phyloP scores from a whole-genome alignment of 1,140 invertebrate species.

The Achroia grisella region DNA sequence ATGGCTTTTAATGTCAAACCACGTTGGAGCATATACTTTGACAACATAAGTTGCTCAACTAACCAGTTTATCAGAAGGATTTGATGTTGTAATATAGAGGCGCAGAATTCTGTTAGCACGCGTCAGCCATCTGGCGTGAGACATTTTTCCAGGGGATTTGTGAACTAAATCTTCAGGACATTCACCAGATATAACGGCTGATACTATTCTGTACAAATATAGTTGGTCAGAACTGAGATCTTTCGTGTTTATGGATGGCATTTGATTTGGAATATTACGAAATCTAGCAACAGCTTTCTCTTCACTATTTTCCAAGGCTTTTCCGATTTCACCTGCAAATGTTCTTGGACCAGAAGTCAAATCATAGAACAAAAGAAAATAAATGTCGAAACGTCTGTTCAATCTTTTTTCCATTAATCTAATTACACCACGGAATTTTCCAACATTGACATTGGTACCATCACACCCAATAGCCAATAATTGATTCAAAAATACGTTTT shows the following conservation, averaged over 20 bases:
- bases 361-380: background rate
- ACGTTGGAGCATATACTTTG: slow-evolving; percentile 39
- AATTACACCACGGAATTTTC: background rate
- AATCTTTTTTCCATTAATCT: background rate
- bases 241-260: background rate
- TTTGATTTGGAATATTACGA: background rate
- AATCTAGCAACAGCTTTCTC: background rate
- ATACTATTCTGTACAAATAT: slow-evolving; percentile 18
- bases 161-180: slow-evolving; percentile 23
- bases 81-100: slow-evolving; percentile 13
- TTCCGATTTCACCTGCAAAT: background rate
- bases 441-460: background rate
- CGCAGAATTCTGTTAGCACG: slow-evolving; percentile 28
- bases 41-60: slow-evolving; percentile 17
- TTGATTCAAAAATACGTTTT: background rate
- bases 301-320: background rate
- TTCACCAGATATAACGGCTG: slow-evolving; percentile 21
- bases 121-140: slow-evolving; percentile 33
- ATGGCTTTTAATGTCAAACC: slow-evolving; percentile 39
- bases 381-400: background rate
- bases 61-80: background rate
- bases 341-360: background rate
- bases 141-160: slow-evolving; percentile 25
- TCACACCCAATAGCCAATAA: background rate
- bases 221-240: slow-evolving; percentile 3